Conservation (phyloP, 64 coral and sea anemone species). For the Anthopleura sola region DNA sequence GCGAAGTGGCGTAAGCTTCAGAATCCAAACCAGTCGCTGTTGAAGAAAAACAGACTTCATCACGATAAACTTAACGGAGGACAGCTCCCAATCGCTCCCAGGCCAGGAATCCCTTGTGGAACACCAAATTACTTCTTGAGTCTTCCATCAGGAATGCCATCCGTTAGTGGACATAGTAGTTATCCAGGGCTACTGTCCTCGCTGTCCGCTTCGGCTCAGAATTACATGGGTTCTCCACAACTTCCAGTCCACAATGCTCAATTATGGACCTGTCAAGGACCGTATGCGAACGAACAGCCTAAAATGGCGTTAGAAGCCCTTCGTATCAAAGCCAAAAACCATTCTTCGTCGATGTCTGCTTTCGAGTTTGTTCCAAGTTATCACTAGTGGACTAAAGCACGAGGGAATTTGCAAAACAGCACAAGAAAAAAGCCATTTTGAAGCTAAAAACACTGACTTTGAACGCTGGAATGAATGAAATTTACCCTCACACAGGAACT, state of each 20-base stretch:
- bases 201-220: conserved; percentile 71
- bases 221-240: conserved; percentile 88
- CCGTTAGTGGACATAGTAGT: conserved; percentile 60
- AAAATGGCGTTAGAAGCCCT: conserved; percentile 95
- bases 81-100: conserved; percentile 91
- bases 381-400: conserved; percentile 34
- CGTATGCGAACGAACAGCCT: conserved; percentile 52
- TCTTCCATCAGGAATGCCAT: conserved; percentile 67
- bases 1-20: conserved; percentile 97
- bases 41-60: conserved; percentile 84
- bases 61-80: conserved; percentile 65
- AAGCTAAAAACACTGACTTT: not conserved
- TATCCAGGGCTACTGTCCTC: conserved; percentile 78
- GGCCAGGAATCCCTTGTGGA: conserved; percentile 86
- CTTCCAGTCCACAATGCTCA: conserved; percentile 82
- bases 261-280: conserved; percentile 88
- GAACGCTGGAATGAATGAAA: not conserved
- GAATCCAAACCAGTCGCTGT: conserved; percentile 73
- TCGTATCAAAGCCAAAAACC: conserved; percentile 85
- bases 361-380: conserved; percentile 90
- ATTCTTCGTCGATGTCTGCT: conserved; percentile 71
- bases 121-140: conserved; percentile 90
- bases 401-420: not conserved
- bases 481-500: not conserved
- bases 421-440: not conserved